A percentile compares a stretch with the other conserved stretches of the same genome.
These are phyloP conservation scores for Crax fasciolata DNA, from an alignment of 2,797 vertebrate genomes.

Conservation along the genomic window DNA sequence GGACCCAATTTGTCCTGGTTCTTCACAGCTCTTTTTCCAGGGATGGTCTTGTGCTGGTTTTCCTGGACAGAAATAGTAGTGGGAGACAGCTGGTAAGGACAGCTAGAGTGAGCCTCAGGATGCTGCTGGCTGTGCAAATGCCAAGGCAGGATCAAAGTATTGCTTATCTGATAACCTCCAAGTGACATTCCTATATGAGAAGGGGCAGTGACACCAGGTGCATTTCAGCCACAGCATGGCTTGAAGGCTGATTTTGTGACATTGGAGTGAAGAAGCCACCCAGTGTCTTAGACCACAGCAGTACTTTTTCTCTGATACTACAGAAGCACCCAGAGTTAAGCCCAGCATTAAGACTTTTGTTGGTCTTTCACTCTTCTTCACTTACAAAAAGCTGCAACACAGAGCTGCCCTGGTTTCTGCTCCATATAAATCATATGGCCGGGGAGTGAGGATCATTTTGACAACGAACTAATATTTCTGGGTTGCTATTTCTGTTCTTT, in stretches of 20 bases:
- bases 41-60: neutral
- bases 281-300: neutral
- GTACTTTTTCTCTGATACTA: neutral
- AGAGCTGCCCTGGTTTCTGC: constrained; percentile 42
- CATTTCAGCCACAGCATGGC: neutral
- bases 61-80: neutral
- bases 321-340: neutral
- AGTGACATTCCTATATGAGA: neutral
- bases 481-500: constrained; percentile 57
- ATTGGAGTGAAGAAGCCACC: neutral
- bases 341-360: neutral
- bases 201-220: neutral
- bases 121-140: neutral
- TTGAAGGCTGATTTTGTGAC: neutral
- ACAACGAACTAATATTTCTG: constrained; percentile 49
- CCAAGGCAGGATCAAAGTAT: constrained; percentile 17
- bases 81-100: neutral
- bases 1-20: neutral
- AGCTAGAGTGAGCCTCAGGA: fast-evolving
- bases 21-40: neutral
- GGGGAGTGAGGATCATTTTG: neutral
- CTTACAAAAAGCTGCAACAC: neutral
- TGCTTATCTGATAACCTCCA: neutral
- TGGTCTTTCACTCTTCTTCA: neutral
- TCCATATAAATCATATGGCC: constrained; percentile 26